Conservation (phyloP, 2,888 invertebrate genomes). For the Drosophila demipolita region DNA sequence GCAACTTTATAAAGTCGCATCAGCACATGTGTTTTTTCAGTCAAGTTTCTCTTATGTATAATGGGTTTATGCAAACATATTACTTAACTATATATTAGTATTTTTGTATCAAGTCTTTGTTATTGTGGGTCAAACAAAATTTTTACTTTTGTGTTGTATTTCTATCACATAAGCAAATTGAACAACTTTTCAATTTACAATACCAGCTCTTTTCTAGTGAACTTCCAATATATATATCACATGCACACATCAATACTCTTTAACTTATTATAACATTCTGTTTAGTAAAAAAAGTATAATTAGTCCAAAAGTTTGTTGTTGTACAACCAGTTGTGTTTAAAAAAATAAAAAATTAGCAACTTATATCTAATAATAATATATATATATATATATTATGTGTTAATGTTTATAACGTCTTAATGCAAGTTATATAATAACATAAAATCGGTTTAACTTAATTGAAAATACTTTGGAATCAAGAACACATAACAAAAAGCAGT, state of each 20-base stretch:
- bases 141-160: not conserved
- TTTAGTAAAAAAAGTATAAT: not conserved
- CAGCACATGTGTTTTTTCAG: constrained; percentile 41
- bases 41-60: constrained; percentile 2
- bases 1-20: constrained; percentile 58
- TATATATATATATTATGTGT: constrained; percentile 18
- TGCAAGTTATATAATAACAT: not conserved
- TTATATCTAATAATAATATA: not conserved
- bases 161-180: not conserved
- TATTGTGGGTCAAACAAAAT: not conserved
- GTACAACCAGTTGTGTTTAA: not conserved
- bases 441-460: not conserved
- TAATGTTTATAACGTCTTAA: not conserved
- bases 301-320: constrained; percentile 10
- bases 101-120: not conserved
- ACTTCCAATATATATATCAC: constrained; percentile 6
- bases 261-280: constrained; percentile 7
- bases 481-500: not conserved
- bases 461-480: not conserved
- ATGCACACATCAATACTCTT: constrained; percentile 20
- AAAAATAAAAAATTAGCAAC: not conserved
- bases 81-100: constrained; percentile 3
- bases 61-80: not conserved
- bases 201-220: constrained; percentile 2
- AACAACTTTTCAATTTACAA: not conserved